Evolutionary conservation across 1,140 invertebrate genomes (phyloP).

Genomic region (Teleogryllus occipitalis): DNA sequence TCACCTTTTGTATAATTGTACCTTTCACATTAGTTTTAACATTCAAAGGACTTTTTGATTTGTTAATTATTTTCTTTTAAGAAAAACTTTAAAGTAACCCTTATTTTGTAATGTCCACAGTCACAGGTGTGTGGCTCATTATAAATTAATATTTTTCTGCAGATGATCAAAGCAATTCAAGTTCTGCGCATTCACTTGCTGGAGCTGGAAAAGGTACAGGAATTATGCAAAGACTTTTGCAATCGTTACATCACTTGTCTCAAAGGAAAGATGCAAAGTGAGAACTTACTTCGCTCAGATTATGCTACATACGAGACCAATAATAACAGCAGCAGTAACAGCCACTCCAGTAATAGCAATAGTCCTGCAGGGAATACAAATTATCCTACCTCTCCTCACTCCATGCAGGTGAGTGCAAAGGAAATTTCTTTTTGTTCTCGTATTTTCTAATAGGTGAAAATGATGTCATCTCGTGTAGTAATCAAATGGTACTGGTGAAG

Average conservation of each 20-base stretch:
- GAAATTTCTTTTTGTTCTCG: no score
- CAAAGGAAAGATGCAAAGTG: conserved; percentile 95
- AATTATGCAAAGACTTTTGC: conserved; percentile 94
- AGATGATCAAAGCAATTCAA: conserved; percentile 97
- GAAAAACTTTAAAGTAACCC: neutral
- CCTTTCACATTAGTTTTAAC: neutral
- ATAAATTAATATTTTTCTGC: conserved; percentile 29
- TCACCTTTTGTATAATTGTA: neutral
- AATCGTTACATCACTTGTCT: conserved; percentile 91
- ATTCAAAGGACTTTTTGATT: no score
- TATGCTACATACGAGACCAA: conserved; percentile 37
- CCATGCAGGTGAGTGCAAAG: conserved; percentile 25
- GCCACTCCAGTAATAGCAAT: conserved; percentile 46
- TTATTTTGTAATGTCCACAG: neutral
- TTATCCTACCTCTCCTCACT: conserved; percentile 22
- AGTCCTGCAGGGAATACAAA: conserved; percentile 34
- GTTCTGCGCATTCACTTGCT: conserved; percentile 91
- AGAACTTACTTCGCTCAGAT: conserved; percentile 75
- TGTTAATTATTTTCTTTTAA: neutral
- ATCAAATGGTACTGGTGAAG: no score
- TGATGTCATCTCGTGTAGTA: no score
- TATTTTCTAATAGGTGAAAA: no score
- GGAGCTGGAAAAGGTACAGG: conserved; percentile 93
- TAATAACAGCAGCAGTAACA: conserved; percentile 44
- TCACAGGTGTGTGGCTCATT: no score